phyloP scores from a whole-genome alignment of 2,888 invertebrate species.

The Sycophila texana region DNA sequence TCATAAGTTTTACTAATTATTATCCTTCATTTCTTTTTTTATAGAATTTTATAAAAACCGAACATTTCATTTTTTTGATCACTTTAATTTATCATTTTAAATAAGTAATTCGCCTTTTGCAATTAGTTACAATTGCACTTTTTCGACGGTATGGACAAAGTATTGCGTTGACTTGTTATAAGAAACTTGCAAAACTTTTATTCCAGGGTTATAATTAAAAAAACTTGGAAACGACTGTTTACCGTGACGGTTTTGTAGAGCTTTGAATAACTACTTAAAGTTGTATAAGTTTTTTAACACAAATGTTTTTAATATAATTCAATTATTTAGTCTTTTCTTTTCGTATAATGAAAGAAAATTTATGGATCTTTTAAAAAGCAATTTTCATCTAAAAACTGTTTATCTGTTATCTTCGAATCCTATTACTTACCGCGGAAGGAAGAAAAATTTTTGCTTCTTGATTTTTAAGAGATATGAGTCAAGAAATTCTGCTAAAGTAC shows the following conservation, averaged over 20 bases:
- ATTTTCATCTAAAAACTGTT: no score
- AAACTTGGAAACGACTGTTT: conserved; percentile 23
- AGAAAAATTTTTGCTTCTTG: no score
- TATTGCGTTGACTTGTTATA: background rate
- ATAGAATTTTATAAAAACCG: background rate
- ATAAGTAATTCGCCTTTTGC: background rate
- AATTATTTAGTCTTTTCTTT: no score
- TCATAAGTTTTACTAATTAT: background rate
- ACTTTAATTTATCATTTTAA: conserved; percentile 1
- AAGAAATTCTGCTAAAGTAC: no score
- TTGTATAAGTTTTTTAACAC: no score
- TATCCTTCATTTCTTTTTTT: background rate
- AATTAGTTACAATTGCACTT: background rate
- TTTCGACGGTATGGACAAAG: background rate
- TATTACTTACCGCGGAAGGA: no score
- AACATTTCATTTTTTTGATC: background rate
- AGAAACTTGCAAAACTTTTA: conserved; percentile 22
- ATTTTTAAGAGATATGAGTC: no score
- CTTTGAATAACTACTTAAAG: background rate
- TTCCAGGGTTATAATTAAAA: conserved; percentile 25
- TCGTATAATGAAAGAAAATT: no score
- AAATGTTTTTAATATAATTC: background rate
- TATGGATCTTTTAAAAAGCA: no score
- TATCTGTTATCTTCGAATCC: no score
- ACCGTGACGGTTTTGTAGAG: background rate